Conservation (phyloP, 1,140 invertebrate genomes). For the Xylocopa sonorina region DNA sequence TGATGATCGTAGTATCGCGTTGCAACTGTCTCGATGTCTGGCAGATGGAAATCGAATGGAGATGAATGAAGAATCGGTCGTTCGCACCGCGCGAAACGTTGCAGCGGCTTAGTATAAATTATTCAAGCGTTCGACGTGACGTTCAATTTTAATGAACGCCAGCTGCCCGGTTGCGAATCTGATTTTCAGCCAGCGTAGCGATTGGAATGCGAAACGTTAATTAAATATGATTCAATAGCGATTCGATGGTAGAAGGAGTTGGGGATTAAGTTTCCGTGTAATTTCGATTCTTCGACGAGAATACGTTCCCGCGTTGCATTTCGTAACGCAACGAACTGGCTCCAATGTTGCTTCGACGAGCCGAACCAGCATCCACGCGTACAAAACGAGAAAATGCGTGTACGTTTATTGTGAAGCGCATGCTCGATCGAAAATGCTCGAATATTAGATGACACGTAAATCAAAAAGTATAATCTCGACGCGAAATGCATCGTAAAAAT, state of each 20-base stretch:
- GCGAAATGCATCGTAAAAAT: not conserved
- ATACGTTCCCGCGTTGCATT: not conserved
- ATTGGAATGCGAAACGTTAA: slow-evolving; percentile 14
- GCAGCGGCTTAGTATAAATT: not conserved
- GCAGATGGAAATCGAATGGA: too few species aligned
- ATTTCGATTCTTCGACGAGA: not conserved
- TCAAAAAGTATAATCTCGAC: slow-evolving; percentile 11
- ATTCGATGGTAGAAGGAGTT: too few species aligned
- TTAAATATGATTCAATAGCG: not conserved
- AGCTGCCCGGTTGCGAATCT: not conserved
- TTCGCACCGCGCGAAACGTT: too few species aligned
- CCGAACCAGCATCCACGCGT: not conserved
- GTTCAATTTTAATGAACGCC: slow-evolving; percentile 31
- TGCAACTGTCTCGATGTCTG: too few species aligned
- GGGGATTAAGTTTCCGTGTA: not conserved
- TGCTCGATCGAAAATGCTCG: not conserved
- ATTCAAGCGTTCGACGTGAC: slow-evolving; percentile 20
- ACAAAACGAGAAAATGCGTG: not conserved
- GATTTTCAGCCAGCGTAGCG: slow-evolving; percentile 1
- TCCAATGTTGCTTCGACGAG: too few species aligned
- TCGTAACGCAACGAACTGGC: not conserved
- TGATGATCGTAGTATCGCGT: too few species aligned
- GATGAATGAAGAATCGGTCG: too few species aligned
- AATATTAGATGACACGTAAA: slow-evolving; percentile 4
- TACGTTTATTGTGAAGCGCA: not conserved